Base-by-base conservation (phyloP, 2,888 invertebrate genomes). In the Theretra japonica region DNA sequence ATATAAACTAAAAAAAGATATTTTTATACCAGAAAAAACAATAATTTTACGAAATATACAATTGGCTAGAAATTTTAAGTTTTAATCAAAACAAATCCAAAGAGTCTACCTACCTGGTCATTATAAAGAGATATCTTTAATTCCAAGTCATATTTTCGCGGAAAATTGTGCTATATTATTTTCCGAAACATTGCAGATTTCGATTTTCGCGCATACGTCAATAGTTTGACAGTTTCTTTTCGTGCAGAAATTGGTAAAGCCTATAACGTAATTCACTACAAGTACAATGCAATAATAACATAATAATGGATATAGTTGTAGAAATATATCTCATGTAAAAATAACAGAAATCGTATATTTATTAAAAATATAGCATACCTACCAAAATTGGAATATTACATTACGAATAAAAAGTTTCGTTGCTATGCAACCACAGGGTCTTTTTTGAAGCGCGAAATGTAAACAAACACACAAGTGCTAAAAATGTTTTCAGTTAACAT, bases 1-100 rank as follows among this genome's bases (percentile, higher is more conserved):
- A 85, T 95, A 95, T 71, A 96, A 85, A 75, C 90, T 91, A 79
- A 69, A 91, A 86, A 71, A 15, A 41, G n/a, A 59, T 17, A 41
- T 58, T 68, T 72, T 58, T 69, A 59, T 70, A 70, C 70, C 59
- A 28, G 15, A 41, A 50, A n/a, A 2, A 28, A n/a, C 41, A 41
- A 2, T 59, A 30, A 33, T 23, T 0, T 56, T 23, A 21, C 15
- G 17, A 2, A 59, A 21, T 30, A 6, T 21, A 25, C n/a, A n/a
- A 0, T 50, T 50, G 17, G 17, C 4, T 28, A 6, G 11, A n/a
- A 50, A 25, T 7, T 58, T 62, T 72, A 56, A 28, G 28, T 28
- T 23, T 4, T 23, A 73, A 74, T 2, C 4, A 48, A 23, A 0
- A 48, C 15, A 65, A 41, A 48, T 8, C 23, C 1, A 23, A 23